Percentiles rank a stretch among this genome's conserved stretches.
Evolutionary conservation across 2,888 invertebrate species (phyloP).

Genomic region (Xylota sylvarum): DNA sequence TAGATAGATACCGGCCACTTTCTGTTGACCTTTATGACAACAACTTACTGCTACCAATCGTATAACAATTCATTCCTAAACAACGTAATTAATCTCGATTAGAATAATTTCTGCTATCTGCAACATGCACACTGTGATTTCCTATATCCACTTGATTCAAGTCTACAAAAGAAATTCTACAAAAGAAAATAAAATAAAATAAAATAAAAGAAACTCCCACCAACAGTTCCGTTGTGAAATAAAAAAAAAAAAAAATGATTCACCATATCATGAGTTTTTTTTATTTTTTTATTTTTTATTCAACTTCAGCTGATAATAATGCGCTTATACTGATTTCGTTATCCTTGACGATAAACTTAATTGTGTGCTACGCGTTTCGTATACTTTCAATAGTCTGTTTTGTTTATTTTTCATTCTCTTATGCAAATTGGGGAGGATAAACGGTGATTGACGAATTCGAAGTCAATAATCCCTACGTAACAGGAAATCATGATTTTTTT

Average conservation of each 20-base stretch:
- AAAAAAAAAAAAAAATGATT: no score
- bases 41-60: no score
- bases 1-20: no score
- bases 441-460: background rate
- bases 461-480: background rate
- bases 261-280: background rate
- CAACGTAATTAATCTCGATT: no score
- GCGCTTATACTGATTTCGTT: constrained; percentile 1
- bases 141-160: background rate
- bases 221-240: background rate
- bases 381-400: background rate
- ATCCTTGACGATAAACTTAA: constrained; percentile 5
- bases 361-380: background rate
- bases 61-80: no score
- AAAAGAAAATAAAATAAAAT: background rate
- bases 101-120: no score
- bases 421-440: background rate
- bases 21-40: no score
- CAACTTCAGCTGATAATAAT: background rate
- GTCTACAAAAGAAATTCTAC: no score
- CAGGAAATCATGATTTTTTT: background rate
- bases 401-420: background rate
- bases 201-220: background rate
- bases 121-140: background rate
- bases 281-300: background rate